phyloP scores from a whole-genome alignment of 1,140 invertebrate species.

The Tetramorium simillimum region DNA sequence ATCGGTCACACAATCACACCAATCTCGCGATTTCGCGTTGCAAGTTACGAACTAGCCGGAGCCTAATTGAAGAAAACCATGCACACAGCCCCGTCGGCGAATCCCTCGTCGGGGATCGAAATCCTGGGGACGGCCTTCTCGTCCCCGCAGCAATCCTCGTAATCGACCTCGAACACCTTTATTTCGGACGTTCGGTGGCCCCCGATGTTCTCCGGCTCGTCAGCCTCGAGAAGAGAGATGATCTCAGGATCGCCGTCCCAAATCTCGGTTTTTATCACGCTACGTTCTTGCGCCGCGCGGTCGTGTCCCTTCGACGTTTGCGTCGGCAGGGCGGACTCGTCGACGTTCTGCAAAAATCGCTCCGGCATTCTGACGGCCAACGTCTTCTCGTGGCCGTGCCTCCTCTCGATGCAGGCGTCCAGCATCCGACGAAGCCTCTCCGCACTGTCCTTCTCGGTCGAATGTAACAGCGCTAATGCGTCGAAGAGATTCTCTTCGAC shows the following conservation, averaged over 20 bases:
- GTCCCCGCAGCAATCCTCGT: slow-evolving; percentile 62
- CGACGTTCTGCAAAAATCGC: slow-evolving; percentile 26
- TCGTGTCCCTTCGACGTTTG: neutral
- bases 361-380: slow-evolving; percentile 52
- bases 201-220: slow-evolving; percentile 8
- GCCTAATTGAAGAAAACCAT: slow-evolving; percentile 66
- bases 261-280: neutral
- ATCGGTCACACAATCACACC: neutral
- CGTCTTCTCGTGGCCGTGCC: slow-evolving; percentile 62
- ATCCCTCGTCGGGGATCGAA: slow-evolving; percentile 79
- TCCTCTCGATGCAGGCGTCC: slow-evolving; percentile 68
- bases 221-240: neutral
- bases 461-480: slow-evolving; percentile 73
- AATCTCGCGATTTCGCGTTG: neutral
- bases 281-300: neutral
- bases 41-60: neutral
- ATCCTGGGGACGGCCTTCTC: slow-evolving; percentile 74
- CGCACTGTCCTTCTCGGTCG: slow-evolving; percentile 70
- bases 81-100: slow-evolving; percentile 68
- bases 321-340: neutral
- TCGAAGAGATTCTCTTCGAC: slow-evolving; percentile 68
- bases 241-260: neutral
- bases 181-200: neutral
- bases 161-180: slow-evolving; percentile 40
- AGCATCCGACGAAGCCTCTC: slow-evolving; percentile 74